Conservation (phyloP, 2,113 vertebrate species). For the Tonatia bakeri region DNA sequence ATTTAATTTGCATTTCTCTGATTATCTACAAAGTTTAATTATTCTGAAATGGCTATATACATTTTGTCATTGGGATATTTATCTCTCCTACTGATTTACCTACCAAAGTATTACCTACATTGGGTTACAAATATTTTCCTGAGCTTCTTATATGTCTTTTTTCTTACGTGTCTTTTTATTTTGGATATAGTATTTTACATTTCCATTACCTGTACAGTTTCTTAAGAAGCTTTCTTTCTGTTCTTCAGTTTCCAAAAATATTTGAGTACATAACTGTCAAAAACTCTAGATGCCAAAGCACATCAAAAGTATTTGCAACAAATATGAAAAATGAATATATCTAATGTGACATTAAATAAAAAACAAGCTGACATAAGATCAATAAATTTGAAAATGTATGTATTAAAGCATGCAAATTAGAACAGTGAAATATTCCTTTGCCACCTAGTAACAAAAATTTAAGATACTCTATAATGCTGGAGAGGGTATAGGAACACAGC, state of each 20-base stretch:
- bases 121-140: conserved; percentile 2
- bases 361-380: background rate
- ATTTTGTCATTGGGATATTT: conserved; percentile 25
- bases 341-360: background rate
- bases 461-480: background rate
- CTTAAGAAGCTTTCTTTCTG: conserved; percentile 39
- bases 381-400: background rate
- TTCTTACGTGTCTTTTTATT: background rate
- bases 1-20: conserved; percentile 17
- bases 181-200: conserved; percentile 22
- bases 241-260: conserved; percentile 34
- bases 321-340: conserved; percentile 3
- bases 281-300: conserved; percentile 43
- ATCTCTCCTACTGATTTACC: background rate
- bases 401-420: background rate
- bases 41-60: conserved; percentile 12
- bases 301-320: background rate
- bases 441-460: background rate
- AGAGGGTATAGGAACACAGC: background rate
- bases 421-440: background rate
- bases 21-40: conserved; percentile 15
- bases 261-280: background rate
- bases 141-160: background rate
- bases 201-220: conserved; percentile 3
- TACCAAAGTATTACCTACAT: background rate